A percentile compares a stretch with the other conserved stretches of the same genome.
phyloP scores from a whole-genome alignment of 2,797 vertebrate species.

The Gymnodraco acuticeps region DNA sequence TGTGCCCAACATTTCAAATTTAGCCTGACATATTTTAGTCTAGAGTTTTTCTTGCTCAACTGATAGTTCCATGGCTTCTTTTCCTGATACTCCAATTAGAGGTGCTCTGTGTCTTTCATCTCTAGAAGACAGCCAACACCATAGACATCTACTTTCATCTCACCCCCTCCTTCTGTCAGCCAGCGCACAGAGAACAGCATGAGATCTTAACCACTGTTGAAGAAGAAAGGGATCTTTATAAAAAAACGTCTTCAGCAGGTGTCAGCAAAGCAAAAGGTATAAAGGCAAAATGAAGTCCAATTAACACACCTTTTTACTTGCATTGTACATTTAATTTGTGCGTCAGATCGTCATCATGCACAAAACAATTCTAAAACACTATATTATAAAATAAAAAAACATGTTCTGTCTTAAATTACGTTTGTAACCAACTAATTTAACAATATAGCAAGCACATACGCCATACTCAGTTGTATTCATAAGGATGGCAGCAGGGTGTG shows the following conservation, averaged over 20 bases:
- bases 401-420: too few relatives aligned
- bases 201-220: not conserved
- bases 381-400: not conserved
- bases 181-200: not conserved
- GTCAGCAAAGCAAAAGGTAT: not conserved
- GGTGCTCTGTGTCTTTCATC: conserved; percentile 5
- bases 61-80: not conserved
- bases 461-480: too few relatives aligned
- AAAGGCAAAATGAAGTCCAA: not conserved
- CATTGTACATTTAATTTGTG: not conserved
- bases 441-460: too few relatives aligned
- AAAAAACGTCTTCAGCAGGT: too few relatives aligned
- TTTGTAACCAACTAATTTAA: not conserved
- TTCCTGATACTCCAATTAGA: not conserved
- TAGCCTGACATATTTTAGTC: not conserved
- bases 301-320: not conserved
- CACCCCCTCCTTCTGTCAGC: not conserved
- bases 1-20: not conserved
- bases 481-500: not conserved
- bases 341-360: not conserved
- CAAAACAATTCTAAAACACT: not conserved
- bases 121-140: not conserved
- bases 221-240: too few relatives aligned
- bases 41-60: not conserved
- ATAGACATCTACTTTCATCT: conserved; percentile 15